Conservation (phyloP, 37 sponge, comb jelly and placozoan species). For the Axinella damicornis region DNA sequence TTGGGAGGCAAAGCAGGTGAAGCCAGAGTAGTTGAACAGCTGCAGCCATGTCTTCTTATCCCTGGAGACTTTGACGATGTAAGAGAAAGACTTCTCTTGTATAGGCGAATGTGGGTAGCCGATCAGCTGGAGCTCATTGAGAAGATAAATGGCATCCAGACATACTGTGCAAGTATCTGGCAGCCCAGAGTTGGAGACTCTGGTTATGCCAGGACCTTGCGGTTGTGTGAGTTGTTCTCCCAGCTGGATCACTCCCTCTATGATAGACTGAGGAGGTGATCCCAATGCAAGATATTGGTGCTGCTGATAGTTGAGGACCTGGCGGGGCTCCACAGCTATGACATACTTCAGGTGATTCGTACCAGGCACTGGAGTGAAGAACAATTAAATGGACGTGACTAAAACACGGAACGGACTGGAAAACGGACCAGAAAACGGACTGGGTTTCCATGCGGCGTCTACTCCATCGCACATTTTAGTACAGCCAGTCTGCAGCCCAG, state of each 20-base stretch:
- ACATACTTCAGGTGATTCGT: not conserved
- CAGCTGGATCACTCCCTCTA: not conserved
- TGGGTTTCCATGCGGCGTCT: no score
- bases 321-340: not conserved
- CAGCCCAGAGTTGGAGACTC: not conserved
- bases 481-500: no score
- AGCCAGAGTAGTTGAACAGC: slow-evolving; percentile 26
- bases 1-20: slow-evolving; percentile 14
- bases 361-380: not conserved
- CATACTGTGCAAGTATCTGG: not conserved
- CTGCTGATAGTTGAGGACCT: not conserved
- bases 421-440: no score
- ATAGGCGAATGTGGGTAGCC: not conserved
- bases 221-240: no score
- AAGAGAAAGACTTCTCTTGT: not conserved
- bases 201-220: not conserved
- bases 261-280: not conserved
- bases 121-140: not conserved
- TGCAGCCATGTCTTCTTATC: slow-evolving; percentile 11
- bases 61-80: slow-evolving; percentile 10
- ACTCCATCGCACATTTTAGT: no score
- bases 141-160: not conserved
- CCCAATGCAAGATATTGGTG: not conserved
- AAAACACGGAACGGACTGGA: no score
- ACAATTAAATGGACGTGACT: not conserved